These are phyloP conservation scores for Apamea sordens DNA, from an alignment of 2,888 invertebrate genomes.

Conservation along the genomic window DNA sequence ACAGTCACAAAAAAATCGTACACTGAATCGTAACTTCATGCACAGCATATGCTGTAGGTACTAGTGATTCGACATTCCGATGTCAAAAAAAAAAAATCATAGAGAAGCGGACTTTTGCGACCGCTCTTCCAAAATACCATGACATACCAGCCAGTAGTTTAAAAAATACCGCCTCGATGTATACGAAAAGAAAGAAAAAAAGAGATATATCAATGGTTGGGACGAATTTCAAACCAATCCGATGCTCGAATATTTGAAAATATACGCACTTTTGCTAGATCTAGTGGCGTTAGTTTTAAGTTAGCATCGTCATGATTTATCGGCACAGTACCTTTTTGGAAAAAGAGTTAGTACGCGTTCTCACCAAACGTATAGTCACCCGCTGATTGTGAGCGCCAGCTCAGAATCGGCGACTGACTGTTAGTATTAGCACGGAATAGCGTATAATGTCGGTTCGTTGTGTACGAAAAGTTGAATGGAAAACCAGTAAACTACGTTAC, in stretches of 20 bases:
- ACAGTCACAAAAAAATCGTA: neutral
- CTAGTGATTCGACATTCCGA: neutral
- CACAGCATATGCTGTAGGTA: slow-evolving; percentile 3
- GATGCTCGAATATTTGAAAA: slow-evolving; percentile 29
- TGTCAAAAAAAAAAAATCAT: slow-evolving; percentile 7
- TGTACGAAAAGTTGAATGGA: neutral
- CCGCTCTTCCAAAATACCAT: slow-evolving; percentile 36
- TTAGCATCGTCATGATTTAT: neutral
- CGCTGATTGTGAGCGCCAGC: neutral
- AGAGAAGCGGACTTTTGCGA: slow-evolving; percentile 18
- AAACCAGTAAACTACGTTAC: neutral
- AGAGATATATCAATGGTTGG: neutral
- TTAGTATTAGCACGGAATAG: neutral
- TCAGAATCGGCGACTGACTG: neutral
- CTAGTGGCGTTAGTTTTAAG: too few species aligned
- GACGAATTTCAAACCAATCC: slow-evolving; percentile 16
- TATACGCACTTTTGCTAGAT: neutral
- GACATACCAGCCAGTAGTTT: slow-evolving; percentile 21
- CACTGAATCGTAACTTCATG: neutral
- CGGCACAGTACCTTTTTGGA: neutral
- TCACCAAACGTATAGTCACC: neutral
- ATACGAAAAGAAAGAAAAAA: slow-evolving; percentile 33
- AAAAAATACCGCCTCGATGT: slow-evolving; percentile 34
- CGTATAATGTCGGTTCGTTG: neutral
- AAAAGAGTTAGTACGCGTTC: neutral